Percentiles rank a stretch among this genome's conserved stretches.
phyloP scores from a whole-genome alignment of 2,888 invertebrate genomes.

The Eulithis testata region DNA sequence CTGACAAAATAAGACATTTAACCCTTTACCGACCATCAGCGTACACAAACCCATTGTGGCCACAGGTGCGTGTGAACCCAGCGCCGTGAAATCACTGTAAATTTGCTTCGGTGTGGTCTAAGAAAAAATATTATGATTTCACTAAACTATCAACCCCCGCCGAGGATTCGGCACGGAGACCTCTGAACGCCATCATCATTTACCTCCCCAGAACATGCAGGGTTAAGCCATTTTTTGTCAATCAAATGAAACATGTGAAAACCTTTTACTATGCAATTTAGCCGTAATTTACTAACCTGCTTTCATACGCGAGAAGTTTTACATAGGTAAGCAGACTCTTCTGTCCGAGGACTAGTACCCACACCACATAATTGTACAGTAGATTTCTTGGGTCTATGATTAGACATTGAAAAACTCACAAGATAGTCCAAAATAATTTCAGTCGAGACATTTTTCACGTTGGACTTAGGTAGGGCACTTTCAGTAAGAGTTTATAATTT shows the following conservation, averaged over 20 bases:
- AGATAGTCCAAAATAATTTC: neutral
- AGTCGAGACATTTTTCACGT: neutral
- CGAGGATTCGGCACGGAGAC: conserved; percentile 73
- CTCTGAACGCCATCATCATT: conserved; percentile 69
- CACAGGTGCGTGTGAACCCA: conserved; percentile 78
- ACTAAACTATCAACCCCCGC: conserved; percentile 77
- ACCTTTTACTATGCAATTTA: too few species aligned
- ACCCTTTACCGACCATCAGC: conserved; percentile 52
- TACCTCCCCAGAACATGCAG: conserved; percentile 53
- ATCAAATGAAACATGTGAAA: conserved; percentile 1
- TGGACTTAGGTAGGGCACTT: too few species aligned
- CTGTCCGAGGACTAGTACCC: too few species aligned
- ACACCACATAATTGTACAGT: too few species aligned
- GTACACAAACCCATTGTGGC: conserved; percentile 65
- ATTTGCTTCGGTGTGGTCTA: conserved; percentile 82
- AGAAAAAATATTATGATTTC: conserved; percentile 74
- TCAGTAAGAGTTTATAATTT: too few species aligned
- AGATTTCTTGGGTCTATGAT: too few species aligned
- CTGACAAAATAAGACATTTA: conserved; percentile 47
- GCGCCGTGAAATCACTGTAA: conserved; percentile 80
- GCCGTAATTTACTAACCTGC: too few species aligned
- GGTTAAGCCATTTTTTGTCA: conserved; percentile 44
- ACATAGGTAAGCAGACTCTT: too few species aligned
- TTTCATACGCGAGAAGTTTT: too few species aligned
- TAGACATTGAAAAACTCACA: too few species aligned